These are phyloP conservation scores for Microtus richardsoni DNA, from an alignment of 2,113 vertebrate species.

Conservation along the genomic window DNA sequence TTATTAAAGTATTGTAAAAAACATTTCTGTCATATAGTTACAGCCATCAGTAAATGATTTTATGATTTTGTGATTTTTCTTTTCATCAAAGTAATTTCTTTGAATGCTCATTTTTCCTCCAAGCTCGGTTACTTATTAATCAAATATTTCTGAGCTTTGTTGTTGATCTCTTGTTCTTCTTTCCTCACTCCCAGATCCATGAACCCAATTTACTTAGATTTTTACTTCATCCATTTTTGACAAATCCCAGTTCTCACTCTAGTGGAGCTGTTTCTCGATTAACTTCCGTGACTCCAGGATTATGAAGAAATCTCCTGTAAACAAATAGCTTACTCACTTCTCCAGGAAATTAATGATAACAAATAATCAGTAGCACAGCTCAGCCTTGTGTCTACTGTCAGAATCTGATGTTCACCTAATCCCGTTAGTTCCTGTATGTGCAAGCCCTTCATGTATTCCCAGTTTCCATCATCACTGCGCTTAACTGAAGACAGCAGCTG, in stretches of 20 bases:
- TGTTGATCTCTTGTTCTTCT: neutral
- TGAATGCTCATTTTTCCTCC: neutral
- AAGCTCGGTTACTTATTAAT: neutral
- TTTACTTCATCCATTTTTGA: conserved; percentile 5
- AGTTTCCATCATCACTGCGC: neutral
- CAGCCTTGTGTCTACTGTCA: neutral
- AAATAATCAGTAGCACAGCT: neutral
- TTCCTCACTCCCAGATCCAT: neutral
- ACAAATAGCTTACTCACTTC: conserved; percentile 6
- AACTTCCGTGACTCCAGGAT: neutral
- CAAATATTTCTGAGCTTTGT: neutral
- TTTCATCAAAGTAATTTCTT: neutral
- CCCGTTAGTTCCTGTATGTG: neutral
- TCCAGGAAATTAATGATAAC: neutral
- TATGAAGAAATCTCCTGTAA: neutral
- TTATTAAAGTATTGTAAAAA: neutral
- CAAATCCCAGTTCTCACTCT: neutral
- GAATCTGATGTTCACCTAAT: neutral
- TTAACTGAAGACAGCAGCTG: neutral
- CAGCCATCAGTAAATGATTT: neutral
- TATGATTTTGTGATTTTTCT: neutral
- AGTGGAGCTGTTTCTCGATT: neutral
- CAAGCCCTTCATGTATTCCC: neutral
- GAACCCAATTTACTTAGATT: neutral
- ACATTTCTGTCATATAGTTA: neutral